Evolutionary conservation across 2,888 invertebrate species (phyloP).

Genomic region (Frankliniella intonsa): DNA sequence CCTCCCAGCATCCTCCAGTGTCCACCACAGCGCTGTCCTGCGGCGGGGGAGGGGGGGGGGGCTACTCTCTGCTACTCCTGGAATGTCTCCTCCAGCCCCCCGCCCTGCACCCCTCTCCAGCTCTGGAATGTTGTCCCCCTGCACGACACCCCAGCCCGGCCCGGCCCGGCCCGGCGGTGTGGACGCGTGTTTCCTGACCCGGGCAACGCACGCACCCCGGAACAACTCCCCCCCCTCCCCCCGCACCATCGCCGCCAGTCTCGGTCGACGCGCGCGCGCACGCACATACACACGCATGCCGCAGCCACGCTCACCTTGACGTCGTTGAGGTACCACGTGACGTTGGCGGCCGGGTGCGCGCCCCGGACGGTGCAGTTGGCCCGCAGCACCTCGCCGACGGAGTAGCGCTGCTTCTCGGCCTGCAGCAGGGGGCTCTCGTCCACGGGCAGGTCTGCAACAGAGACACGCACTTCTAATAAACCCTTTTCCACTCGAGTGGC

Average conservation of each 20-base stretch:
- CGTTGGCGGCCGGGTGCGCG: conserved; percentile 48
- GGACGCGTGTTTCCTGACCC: too few relatives aligned
- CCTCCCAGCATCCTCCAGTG: neutral
- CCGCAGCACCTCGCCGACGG: conserved; percentile 49
- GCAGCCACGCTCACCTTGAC: conserved; percentile 44
- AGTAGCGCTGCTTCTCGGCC: conserved; percentile 48
- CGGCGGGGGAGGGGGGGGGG: neutral
- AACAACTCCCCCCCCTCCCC: neutral
- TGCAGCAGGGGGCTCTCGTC: conserved; percentile 48
- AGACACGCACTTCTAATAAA: neutral
- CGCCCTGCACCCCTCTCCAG: neutral
- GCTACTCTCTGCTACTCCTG: neutral
- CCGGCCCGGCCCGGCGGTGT: too few relatives aligned
- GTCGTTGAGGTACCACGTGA: conserved; percentile 51
- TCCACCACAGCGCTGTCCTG: neutral
- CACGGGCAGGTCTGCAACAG: conserved; percentile 46
- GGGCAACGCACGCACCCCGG: too few relatives aligned
- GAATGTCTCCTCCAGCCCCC: neutral
- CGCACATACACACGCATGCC: too few relatives aligned
- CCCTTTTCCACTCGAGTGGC: neutral
- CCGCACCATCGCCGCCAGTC: neutral
- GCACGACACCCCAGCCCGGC: neutral
- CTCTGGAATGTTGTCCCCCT: too few relatives aligned
- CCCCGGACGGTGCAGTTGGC: conserved; percentile 51
- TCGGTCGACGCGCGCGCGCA: neutral